Evolutionary conservation across 2,888 invertebrate species (phyloP).

Genomic region (Eupithecia pulchellata): DNA sequence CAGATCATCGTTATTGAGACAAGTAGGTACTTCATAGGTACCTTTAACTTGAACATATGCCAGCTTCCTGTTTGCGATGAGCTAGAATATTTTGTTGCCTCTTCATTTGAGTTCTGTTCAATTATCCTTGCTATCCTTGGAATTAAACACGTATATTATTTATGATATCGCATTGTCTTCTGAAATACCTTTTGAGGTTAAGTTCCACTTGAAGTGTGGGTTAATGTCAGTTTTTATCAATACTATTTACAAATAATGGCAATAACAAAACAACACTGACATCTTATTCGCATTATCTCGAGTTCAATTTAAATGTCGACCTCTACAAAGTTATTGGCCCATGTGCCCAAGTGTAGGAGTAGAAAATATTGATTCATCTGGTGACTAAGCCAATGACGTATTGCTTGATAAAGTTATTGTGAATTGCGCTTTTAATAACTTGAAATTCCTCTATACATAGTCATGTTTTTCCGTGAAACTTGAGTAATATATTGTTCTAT

Average conservation of each 20-base stretch:
- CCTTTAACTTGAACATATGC: conserved; percentile 29
- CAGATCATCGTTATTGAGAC: conserved; percentile 21
- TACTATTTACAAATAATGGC: not conserved
- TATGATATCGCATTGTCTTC: not conserved
- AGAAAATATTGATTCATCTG: conserved; percentile 55
- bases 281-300: conserved; percentile 20
- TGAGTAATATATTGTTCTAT: not conserved
- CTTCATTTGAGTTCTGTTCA: not conserved
- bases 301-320: conserved; percentile 24
- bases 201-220: not conserved
- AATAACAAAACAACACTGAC: conserved; percentile 3
- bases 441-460: conserved; percentile 48
- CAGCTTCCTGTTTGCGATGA: conserved; percentile 29
- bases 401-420: conserved; percentile 51
- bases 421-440: conserved; percentile 49
- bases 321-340: conserved; percentile 37
- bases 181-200: not conserved
- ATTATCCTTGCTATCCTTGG: not conserved
- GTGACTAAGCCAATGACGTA: conserved; percentile 56
- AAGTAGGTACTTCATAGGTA: conserved; percentile 24
- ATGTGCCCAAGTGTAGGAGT: conserved; percentile 29
- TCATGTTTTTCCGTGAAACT: conserved; percentile 41
- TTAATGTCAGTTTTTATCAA: conserved; percentile 7
- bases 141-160: conserved; percentile 1
- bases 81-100: conserved; percentile 19